Conservation (phyloP, 2,113 vertebrate species). For the Shinisaurus crocodilurus region DNA sequence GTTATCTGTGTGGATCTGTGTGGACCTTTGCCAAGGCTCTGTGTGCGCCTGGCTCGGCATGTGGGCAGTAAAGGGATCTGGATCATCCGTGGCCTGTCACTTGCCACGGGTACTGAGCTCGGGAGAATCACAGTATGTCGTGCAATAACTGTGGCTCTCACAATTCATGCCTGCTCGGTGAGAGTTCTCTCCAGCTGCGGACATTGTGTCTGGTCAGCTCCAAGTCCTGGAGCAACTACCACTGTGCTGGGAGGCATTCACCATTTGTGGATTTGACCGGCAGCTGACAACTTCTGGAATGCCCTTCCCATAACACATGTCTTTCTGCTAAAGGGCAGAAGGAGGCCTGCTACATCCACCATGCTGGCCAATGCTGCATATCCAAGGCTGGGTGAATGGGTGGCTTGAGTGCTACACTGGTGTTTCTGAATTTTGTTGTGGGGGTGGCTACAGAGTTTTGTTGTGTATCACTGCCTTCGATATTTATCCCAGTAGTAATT, state of each 20-base stretch:
- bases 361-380: background rate
- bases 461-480: background rate
- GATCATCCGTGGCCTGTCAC: too few relatives aligned
- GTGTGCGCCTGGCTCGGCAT: too few relatives aligned
- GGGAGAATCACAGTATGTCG: background rate
- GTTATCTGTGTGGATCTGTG: too few relatives aligned
- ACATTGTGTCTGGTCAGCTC: background rate
- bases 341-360: background rate
- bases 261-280: background rate
- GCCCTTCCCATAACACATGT: fast-evolving
- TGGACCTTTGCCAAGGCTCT: background rate
- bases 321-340: background rate
- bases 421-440: too few relatives aligned
- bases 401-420: background rate
- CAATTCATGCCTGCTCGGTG: background rate
- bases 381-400: background rate
- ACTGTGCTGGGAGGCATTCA: background rate
- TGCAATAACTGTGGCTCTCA: background rate
- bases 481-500: background rate
- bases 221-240: background rate
- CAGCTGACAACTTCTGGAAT: too few relatives aligned
- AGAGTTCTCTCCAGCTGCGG: too few relatives aligned
- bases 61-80: background rate
- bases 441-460: background rate
- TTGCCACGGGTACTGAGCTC: background rate